Evolutionary conservation across 2,797 vertebrate genomes (phyloP).

Genomic region (Nasua narica): DNA sequence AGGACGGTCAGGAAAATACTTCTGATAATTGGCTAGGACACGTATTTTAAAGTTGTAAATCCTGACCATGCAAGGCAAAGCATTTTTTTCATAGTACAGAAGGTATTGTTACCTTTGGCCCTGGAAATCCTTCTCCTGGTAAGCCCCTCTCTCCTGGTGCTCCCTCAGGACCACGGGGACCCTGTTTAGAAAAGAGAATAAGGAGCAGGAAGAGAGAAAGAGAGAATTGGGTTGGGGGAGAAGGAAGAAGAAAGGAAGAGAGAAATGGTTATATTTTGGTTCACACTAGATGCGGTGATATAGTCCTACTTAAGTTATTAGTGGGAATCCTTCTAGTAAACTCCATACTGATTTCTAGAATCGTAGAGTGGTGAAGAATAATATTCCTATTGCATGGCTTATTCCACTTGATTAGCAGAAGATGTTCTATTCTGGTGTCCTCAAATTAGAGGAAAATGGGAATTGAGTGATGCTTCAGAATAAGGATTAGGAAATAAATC

Average conservation of each 20-base stretch:
- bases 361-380: background rate
- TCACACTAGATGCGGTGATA: background rate
- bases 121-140: constrained; percentile 87
- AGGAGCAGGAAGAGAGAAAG: background rate
- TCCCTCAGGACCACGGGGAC: constrained; percentile 83
- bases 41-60: background rate
- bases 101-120: constrained; percentile 85
- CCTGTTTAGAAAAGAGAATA: constrained; percentile 78
- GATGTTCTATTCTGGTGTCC: background rate
- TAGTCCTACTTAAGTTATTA: background rate
- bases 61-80: background rate
- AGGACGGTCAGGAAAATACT: background rate
- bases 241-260: background rate
- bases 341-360: background rate
- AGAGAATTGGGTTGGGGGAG: background rate
- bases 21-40: background rate
- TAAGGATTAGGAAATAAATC: constrained; percentile 4
- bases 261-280: constrained; percentile 19
- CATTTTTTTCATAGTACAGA: background rate
- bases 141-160: constrained; percentile 85
- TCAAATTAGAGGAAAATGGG: background rate
- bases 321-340: background rate
- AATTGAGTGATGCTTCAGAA: background rate
- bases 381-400: background rate
- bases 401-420: background rate